Base-by-base conservation (phyloP, 2,888 invertebrate genomes). In the Oxystoma pomonae region DNA sequence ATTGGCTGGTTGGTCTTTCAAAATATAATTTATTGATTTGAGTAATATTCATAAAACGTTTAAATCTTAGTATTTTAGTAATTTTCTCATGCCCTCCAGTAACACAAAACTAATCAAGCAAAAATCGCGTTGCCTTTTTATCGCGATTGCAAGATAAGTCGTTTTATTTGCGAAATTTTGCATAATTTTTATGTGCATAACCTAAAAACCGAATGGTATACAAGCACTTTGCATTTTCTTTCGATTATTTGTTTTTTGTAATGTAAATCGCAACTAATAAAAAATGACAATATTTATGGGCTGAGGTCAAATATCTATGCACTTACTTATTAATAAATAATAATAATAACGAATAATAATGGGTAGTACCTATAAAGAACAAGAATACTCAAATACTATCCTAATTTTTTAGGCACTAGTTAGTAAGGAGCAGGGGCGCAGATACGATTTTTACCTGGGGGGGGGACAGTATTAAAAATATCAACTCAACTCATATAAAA, bases 101-200 rank as follows among this genome's bases (percentile, higher is more conserved):
- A 16, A 50, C 19, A 35, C 18, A 21, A 7, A 62, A 49, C 58
- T 59, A 62, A 62, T 65, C 65, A 62, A 62, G 65, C 65, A 35
- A 35, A 35, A 35, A 35, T 35, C 35, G 3, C 3, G 3, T 35
- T 3, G 35, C 35, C 35, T 35, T 35, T 35, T 35, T 35, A n/a
- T 35, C 12, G 35, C 35, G 35, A 35, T 35, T 35, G 35, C 35
- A 12, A 35, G 35, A 35, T 35, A 35, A 35, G 35, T 35, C 35
- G 35, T 35, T 35, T 35, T 35, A 35, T 35, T 35, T 35, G 35
- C 35, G 35, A 35, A 35, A 35, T 35, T 35, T 35, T 12, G 35
- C 35, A 35, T 35, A 35, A 35, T 35, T 35, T 35, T 35, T 35
- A 35, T 35, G 35, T 35, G 12, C 35, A 3, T 35, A 35, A 35